Percentiles rank a stretch among this genome's conserved stretches.
Conservation (phyloP, 92 coral and sea anemone genomes). For the Umimayanthus chanpuru region DNA sequence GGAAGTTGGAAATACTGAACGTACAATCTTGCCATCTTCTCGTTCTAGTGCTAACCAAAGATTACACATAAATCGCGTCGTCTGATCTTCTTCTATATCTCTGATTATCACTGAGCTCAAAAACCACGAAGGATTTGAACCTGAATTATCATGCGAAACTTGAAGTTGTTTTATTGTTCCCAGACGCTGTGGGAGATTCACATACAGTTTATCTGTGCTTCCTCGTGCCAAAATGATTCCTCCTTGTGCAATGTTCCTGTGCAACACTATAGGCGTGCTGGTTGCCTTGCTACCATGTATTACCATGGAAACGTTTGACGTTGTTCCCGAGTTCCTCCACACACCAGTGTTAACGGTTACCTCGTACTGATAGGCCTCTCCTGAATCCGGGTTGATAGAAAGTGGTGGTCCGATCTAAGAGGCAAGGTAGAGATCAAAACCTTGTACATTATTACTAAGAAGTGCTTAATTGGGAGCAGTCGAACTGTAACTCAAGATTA, state of each 20-base stretch:
- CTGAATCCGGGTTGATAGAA: slow-evolving; percentile 33
- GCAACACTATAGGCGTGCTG: slow-evolving; percentile 68
- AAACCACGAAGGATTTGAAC: slow-evolving; percentile 75
- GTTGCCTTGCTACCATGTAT: slow-evolving; percentile 77
- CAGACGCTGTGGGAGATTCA: slow-evolving; percentile 52
- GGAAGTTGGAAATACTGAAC: slow-evolving; percentile 57
- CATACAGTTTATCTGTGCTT: slow-evolving; percentile 62
- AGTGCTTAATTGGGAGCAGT: too few species aligned
- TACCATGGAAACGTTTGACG: slow-evolving; percentile 79
- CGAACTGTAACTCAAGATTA: too few species aligned
- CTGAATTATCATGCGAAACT: slow-evolving; percentile 75
- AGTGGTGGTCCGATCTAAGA: slow-evolving; percentile 69
- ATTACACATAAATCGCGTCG: slow-evolving; percentile 60
- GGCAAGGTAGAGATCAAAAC: too few species aligned
- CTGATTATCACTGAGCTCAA: slow-evolving; percentile 50
- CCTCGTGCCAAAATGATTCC: slow-evolving; percentile 69
- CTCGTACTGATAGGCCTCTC: slow-evolving; percentile 38
- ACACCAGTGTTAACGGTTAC: slow-evolving; percentile 75
- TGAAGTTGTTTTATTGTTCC: slow-evolving; percentile 62
- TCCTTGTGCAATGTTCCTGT: slow-evolving; percentile 57
- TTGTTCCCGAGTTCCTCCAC: slow-evolving; percentile 81
- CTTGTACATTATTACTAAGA: too few species aligned
- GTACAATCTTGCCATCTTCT: slow-evolving; percentile 69
- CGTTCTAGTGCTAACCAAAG: slow-evolving; percentile 77
- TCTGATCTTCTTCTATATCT: slow-evolving; percentile 43